A percentile compares a stretch with the other conserved stretches of the same genome.
These are phyloP conservation scores for Asarcornis scutulata DNA, from an alignment of 2,113 vertebrate genomes.

Conservation along the genomic window DNA sequence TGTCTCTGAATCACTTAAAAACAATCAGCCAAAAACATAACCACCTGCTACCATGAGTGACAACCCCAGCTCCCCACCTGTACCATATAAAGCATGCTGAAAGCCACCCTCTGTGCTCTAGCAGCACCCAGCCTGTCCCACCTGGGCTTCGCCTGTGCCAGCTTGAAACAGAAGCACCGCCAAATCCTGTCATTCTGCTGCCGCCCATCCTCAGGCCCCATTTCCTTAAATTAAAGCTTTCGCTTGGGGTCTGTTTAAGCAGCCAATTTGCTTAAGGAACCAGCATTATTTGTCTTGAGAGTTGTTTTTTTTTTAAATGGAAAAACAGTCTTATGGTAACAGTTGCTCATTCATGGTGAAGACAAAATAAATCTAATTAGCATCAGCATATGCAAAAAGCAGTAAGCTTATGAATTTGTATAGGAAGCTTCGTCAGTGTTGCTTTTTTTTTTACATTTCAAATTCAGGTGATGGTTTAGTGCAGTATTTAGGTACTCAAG, in stretches of 20 bases:
- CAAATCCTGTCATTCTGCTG: accelerated
- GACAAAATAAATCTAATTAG: neutral
- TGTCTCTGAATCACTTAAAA: neutral
- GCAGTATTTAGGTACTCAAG: neutral
- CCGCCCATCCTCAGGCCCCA: neutral
- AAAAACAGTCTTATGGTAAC: neutral
- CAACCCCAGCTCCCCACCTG: neutral
- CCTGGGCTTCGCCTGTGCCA: neutral
- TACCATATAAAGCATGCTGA: neutral
- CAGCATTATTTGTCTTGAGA: neutral
- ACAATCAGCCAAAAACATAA: neutral
- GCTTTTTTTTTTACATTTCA: neutral
- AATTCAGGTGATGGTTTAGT: neutral
- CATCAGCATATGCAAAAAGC: neutral
- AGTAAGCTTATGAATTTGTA: neutral
- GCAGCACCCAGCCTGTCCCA: neutral
- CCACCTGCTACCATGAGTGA: neutral
- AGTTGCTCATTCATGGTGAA: neutral
- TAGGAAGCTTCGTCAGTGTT: neutral
- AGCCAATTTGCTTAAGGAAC: neutral
- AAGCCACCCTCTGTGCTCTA: accelerated
- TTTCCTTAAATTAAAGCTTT: neutral
- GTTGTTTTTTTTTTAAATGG: neutral
- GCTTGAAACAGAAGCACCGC: neutral
- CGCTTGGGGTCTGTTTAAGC: neutral